Conservation (phyloP, 2,888 invertebrate species). For the Torymus texanus region DNA sequence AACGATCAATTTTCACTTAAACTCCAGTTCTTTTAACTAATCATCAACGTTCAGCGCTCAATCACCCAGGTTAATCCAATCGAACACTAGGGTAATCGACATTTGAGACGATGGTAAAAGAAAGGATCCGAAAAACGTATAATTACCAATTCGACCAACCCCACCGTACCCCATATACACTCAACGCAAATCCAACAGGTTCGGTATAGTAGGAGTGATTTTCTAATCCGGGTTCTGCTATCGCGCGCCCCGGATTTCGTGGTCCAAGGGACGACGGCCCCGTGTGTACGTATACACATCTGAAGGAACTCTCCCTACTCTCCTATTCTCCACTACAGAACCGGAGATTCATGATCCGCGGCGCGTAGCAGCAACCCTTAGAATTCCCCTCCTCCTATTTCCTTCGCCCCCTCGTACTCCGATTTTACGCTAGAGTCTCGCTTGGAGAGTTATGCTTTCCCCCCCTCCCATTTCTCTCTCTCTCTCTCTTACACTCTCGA, state of each 20-base stretch:
- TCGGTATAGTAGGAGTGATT: background rate
- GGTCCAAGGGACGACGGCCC: too few species aligned
- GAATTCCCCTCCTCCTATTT: too few species aligned
- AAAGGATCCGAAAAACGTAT: background rate
- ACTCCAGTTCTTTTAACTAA: conserved; percentile 14
- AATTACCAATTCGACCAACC: conserved; percentile 4
- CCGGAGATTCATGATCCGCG: conserved; percentile 13
- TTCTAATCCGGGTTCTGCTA: conserved; percentile 23
- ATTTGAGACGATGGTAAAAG: background rate
- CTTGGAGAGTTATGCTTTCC: too few species aligned
- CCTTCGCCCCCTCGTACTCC: too few species aligned
- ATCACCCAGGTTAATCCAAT: conserved; percentile 24
- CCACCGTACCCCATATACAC: background rate
- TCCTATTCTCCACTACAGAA: too few species aligned
- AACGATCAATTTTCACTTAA: conserved; percentile 37
- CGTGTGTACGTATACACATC: too few species aligned
- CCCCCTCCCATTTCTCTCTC: too few species aligned
- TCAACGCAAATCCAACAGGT: conserved; percentile 17
- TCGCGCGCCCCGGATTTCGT: conserved; percentile 9
- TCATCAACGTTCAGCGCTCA: background rate
- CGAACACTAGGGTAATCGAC: background rate
- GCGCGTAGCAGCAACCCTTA: background rate
- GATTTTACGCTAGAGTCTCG: too few species aligned
- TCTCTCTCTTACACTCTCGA: too few species aligned
- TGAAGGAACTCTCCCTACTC: too few species aligned